A percentile compares a stretch with the other conserved stretches of the same genome.
These are phyloP conservation scores for Pterobdella sp. DNA, from an alignment of 2,888 invertebrate species.

Conservation along the genomic window DNA sequence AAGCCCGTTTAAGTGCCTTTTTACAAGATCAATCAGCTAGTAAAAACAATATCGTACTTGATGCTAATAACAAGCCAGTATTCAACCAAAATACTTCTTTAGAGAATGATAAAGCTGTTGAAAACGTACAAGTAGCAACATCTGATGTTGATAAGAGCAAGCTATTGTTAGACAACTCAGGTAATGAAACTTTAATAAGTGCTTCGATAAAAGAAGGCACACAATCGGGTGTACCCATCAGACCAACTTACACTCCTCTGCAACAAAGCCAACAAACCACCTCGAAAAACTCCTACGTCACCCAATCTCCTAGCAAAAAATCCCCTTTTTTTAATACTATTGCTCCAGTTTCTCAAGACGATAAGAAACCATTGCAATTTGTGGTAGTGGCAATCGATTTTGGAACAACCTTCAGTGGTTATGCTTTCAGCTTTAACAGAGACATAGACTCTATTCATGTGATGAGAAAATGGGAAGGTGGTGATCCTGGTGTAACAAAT, in stretches of 20 bases:
- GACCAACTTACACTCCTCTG: neutral
- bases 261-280: neutral
- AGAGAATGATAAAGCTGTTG: neutral
- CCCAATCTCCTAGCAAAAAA: conserved; percentile 1
- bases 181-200: neutral
- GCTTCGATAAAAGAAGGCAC: neutral
- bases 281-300: conserved; percentile 5
- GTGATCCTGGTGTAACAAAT: conserved; percentile 54
- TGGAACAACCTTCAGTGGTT: conserved; percentile 58
- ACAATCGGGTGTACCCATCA: conserved; percentile 16
- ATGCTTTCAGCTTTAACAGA: conserved; percentile 55
- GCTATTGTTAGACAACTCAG: conserved; percentile 1
- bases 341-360: conserved; percentile 9
- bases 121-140: conserved; percentile 15
- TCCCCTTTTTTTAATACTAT: conserved; percentile 13
- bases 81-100: neutral
- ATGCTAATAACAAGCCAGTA: neutral
- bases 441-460: conserved; percentile 55
- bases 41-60: neutral
- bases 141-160: neutral
- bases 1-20: neutral
- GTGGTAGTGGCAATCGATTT: conserved; percentile 58
- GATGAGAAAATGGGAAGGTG: conserved; percentile 57
- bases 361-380: conserved; percentile 42
- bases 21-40: neutral